Evolutionary conservation across 2,797 vertebrate species (phyloP), one percentile per base, ranked within the genome.

Genomic region (Apogon hyalosoma): DNA sequence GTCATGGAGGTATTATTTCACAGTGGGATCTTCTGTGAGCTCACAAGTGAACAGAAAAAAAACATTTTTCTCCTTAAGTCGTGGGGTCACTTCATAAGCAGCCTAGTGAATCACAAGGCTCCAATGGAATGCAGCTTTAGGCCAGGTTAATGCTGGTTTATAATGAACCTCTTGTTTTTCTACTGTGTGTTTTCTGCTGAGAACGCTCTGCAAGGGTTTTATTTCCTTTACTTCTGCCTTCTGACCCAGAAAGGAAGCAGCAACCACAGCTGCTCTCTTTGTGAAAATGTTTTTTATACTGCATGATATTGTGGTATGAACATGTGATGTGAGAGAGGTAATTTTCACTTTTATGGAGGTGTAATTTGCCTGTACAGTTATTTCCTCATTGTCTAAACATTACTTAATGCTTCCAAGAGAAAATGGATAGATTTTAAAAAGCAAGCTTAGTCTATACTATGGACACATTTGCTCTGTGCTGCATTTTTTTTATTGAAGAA

Each of bases 91-190:
- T 52, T 54, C 73, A 49, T 79, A 87, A 89, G 73, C 4, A 68
- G 82, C 75, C 86, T 77, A 69, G 66, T 51, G 72, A 38, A 90
- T 92, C 92, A 93, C 90, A 92, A 90, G 91, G 82, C 77, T 57
- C 6, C 12, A 19, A 6, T 86, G 89, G 89, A 91, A 90, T 91
- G 82, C 54, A 41, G 86, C 90, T 88, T 73, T 50, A 69, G 87
- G 89, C 57, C 52, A 62, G 63, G 76, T 62, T 66, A 62, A 66
- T 60, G 52, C 47, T 11, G 0, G 1, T 61, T 77, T 16, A 90
- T 89, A 90, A 90, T 73, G 65, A 73, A 52, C 15, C 81, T 73
- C 47, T 92, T 92, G 87, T 91, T 91, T 50, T 84, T 70, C 65
- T 64, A 3, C 47, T 10, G 36, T 49, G 55, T 9, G 38, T 66